phyloP scores from a whole-genome alignment of 2,888 invertebrate species.

The Eurois occulta region DNA sequence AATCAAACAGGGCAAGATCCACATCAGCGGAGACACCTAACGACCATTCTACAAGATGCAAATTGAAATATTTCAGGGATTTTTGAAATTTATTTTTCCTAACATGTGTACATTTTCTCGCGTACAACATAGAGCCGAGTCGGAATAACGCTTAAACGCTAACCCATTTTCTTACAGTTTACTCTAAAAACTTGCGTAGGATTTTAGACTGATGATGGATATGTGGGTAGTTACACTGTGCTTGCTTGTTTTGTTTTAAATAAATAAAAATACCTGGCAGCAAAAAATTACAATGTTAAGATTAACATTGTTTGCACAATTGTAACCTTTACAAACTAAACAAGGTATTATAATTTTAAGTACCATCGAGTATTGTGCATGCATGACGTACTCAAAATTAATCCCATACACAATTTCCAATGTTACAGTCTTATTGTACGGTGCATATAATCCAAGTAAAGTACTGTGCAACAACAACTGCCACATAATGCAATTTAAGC shows the following conservation, averaged over 20 bases:
- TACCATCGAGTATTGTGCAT: conserved; percentile 5
- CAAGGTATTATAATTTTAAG: conserved; percentile 17
- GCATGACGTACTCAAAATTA: conserved; percentile 29
- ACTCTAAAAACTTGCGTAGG: conserved; percentile 45
- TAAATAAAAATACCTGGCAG: conserved; percentile 40
- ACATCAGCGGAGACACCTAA: conserved; percentile 31
- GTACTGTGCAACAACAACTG: conserved; percentile 47
- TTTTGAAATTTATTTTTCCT: conserved; percentile 10
- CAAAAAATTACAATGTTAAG: conserved; percentile 34
- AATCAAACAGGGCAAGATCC: conserved; percentile 47
- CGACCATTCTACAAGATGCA: conserved; percentile 12
- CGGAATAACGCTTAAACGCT: conserved; percentile 41
- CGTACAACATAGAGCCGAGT: conserved; percentile 28
- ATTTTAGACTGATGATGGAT: conserved; percentile 35
- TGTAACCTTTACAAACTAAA: conserved; percentile 28
- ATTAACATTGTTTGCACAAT: conserved; percentile 37
- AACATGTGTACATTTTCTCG: conserved; percentile 12
- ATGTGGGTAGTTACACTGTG: conserved; percentile 27
- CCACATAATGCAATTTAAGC: conserved; percentile 68
- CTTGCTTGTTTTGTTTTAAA: conserved; percentile 33
- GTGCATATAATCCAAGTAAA: conserved; percentile 45
- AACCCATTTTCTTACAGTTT: conserved; percentile 51
- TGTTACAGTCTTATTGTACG: conserved; percentile 19
- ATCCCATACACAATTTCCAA: conserved; percentile 35
- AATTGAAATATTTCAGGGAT: conserved; percentile 12